These are phyloP conservation scores for Tenebrosternarchus preto DNA, from an alignment of 2,113 vertebrate genomes.

Conservation along the genomic window DNA sequence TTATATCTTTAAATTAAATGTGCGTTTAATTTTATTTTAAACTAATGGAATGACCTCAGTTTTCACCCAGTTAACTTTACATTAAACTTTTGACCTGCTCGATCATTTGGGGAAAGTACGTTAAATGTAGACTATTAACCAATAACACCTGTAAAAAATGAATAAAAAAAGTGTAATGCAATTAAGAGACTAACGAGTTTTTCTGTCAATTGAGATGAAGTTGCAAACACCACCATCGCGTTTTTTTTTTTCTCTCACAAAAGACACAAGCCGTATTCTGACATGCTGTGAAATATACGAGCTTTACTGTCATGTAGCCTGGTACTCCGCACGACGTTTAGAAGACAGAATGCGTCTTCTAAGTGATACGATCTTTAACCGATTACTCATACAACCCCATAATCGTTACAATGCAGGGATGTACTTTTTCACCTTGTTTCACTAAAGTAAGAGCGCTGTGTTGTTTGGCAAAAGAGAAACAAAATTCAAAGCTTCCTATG, in stretches of 20 bases:
- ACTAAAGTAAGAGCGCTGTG: conserved; percentile 12
- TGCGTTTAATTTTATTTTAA: neutral
- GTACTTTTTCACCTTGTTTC: conserved; percentile 34
- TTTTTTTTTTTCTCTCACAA: conserved; percentile 19
- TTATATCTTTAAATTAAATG: neutral
- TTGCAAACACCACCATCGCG: conserved; percentile 53
- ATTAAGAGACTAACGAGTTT: neutral
- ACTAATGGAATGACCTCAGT: conserved; percentile 62
- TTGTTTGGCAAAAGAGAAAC: conserved; percentile 31
- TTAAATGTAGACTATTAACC: too few species aligned
- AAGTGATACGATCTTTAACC: neutral
- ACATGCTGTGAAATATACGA: neutral
- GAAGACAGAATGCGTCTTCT: neutral
- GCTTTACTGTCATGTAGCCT: too few species aligned
- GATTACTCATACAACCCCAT: conserved; percentile 23
- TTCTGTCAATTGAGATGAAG: conserved; percentile 20
- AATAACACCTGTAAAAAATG: neutral
- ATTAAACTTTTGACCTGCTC: neutral
- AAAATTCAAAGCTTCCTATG: conserved; percentile 67
- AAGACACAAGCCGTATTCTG: neutral
- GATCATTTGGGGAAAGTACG: too few species aligned
- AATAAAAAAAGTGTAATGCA: neutral
- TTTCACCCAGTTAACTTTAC: conserved; percentile 75
- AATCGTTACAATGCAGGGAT: conserved; percentile 7
- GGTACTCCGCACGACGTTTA: neutral